Evolutionary conservation across 2,113 vertebrate species (phyloP).

Genomic region (Monarcha castaneiventris): DNA sequence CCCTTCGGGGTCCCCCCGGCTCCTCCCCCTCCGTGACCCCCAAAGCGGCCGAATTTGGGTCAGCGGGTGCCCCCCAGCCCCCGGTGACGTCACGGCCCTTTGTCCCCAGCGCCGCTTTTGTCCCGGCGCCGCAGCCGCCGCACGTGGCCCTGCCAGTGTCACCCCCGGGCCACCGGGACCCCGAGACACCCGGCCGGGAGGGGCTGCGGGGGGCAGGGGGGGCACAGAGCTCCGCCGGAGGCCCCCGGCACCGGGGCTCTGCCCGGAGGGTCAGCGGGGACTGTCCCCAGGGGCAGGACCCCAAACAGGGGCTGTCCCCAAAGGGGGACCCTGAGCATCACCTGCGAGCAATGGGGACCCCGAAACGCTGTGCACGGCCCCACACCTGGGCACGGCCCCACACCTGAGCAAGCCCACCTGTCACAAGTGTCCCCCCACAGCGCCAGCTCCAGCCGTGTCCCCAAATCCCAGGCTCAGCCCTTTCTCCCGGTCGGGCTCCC

Average conservation of each 20-base stretch:
- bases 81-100: background rate
- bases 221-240: too few relatives aligned
- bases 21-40: background rate
- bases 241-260: too few relatives aligned
- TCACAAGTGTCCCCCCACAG: background rate
- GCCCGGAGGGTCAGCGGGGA: background rate
- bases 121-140: background rate
- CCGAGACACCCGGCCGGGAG: background rate
- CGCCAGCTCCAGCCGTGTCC: accelerated
- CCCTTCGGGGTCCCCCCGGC: background rate
- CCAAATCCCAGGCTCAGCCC: background rate
- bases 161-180: background rate
- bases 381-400: background rate
- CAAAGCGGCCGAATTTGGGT: background rate
- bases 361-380: background rate
- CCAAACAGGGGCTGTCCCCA: background rate
- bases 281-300: too few relatives aligned
- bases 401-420: background rate
- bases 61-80: background rate
- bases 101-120: background rate
- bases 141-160: background rate
- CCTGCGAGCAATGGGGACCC: background rate
- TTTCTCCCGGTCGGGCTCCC: background rate
- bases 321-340: background rate
- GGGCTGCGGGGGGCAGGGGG: background rate